Percentiles rank a stretch among this genome's conserved stretches.
These are phyloP conservation scores for Muscicapa striata DNA, from an alignment of 2,797 vertebrate species.

Conservation along the genomic window DNA sequence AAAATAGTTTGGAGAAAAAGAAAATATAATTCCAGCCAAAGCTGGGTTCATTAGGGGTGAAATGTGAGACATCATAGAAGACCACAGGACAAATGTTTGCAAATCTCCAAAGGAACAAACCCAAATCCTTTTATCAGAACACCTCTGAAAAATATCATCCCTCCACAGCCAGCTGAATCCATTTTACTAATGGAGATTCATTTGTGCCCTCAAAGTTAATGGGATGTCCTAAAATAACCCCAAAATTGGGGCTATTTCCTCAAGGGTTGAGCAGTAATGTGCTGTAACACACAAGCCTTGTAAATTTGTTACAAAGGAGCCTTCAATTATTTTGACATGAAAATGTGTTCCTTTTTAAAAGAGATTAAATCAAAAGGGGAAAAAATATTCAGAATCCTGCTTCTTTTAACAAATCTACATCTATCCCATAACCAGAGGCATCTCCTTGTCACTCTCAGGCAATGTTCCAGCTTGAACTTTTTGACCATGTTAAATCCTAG, in stretches of 20 bases:
- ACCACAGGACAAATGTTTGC: neutral
- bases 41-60: neutral
- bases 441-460: neutral
- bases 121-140: neutral
- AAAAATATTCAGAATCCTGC: neutral
- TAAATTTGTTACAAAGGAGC: neutral
- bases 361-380: neutral
- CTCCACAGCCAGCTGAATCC: neutral
- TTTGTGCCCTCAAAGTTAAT: neutral
- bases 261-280: neutral
- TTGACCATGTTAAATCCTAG: neutral
- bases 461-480: neutral
- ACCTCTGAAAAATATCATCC: neutral
- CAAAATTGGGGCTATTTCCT: conserved; percentile 8
- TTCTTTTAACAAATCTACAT: neutral
- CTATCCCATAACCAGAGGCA: neutral
- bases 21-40: neutral
- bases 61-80: neutral
- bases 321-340: neutral
- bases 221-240: neutral
- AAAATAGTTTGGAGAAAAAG: neutral
- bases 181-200: neutral
- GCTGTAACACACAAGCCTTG: neutral
- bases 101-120: neutral
- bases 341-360: neutral